These are phyloP conservation scores for Neoascia interrupta DNA, from an alignment of 2,888 invertebrate species.

Conservation along the genomic window DNA sequence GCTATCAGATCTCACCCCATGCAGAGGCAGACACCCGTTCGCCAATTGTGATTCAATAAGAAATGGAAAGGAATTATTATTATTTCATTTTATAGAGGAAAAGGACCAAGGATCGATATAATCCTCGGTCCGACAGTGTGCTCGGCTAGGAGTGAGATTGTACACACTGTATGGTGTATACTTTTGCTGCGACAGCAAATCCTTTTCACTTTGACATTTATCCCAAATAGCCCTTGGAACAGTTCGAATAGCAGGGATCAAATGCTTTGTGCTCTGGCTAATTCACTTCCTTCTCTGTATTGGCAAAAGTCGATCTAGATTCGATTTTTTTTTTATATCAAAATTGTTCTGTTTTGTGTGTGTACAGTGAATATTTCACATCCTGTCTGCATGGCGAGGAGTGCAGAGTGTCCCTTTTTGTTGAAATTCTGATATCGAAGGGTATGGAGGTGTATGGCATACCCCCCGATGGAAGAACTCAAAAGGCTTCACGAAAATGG, in stretches of 20 bases:
- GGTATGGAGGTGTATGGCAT: no score
- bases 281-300: constrained; percentile 61
- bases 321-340: constrained; percentile 27
- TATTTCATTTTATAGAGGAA: constrained; percentile 54
- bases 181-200: constrained; percentile 58
- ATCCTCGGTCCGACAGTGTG: constrained; percentile 58
- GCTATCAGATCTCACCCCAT: constrained; percentile 26
- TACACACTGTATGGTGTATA: constrained; percentile 7
- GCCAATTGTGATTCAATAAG: constrained; percentile 61
- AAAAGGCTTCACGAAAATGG: constrained; percentile 5
- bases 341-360: background rate
- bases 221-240: constrained; percentile 66
- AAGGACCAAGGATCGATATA: constrained; percentile 52
- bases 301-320: constrained; percentile 59
- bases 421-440: constrained; percentile 23
- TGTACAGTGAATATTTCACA: constrained; percentile 43
- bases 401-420: constrained; percentile 12
- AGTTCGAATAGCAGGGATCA: constrained; percentile 64
- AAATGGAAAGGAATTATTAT: constrained; percentile 62
- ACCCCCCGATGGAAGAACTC: background rate
- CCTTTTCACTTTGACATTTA: constrained; percentile 70
- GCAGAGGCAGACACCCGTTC: background rate
- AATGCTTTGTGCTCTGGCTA: constrained; percentile 65
- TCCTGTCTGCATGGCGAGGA: constrained; percentile 11
- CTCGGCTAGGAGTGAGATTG: background rate